Percentiles rank a stretch among this genome's conserved stretches.
These are phyloP conservation scores for Nesometra sesokonis DNA, from an alignment of 35 echinoderm and acorn worm genomes.

Conservation along the genomic window DNA sequence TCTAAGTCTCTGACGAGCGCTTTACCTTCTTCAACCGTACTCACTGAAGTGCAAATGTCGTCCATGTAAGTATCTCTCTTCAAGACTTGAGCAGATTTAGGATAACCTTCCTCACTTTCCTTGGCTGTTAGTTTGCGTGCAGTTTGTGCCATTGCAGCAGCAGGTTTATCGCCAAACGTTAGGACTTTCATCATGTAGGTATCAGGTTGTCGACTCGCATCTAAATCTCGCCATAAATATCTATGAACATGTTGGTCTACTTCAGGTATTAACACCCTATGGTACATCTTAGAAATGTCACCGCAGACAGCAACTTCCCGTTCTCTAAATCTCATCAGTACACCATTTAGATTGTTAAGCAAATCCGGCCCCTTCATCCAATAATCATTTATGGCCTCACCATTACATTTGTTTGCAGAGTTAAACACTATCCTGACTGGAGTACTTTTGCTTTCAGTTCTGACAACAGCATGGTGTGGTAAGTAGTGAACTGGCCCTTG, in stretches of 20 bases:
- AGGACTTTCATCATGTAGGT: constrained; percentile 22
- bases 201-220: constrained; percentile 18
- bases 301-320: constrained; percentile 15
- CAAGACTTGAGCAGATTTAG: too few relatives aligned
- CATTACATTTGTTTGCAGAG: constrained; percentile 21
- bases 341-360: constrained; percentile 28
- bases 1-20: not conserved
- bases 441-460: not conserved
- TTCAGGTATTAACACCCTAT: constrained; percentile 30
- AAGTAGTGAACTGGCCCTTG: constrained; percentile 27
- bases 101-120: not conserved
- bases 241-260: constrained; percentile 37
- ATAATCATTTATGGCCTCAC: constrained; percentile 28
- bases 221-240: constrained; percentile 38
- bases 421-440: not conserved
- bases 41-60: not conserved
- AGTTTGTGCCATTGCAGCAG: constrained; percentile 32
- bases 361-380: constrained; percentile 46
- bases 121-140: constrained; percentile 25
- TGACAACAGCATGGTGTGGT: constrained; percentile 17
- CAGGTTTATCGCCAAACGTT: constrained; percentile 40
- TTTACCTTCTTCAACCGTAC: not conserved
- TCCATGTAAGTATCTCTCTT: not conserved
- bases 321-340: constrained; percentile 28
- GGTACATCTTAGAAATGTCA: constrained; percentile 38